Evolutionary conservation across 2,888 invertebrate species (phyloP).

Genomic region (Lampropteryx suffumata): DNA sequence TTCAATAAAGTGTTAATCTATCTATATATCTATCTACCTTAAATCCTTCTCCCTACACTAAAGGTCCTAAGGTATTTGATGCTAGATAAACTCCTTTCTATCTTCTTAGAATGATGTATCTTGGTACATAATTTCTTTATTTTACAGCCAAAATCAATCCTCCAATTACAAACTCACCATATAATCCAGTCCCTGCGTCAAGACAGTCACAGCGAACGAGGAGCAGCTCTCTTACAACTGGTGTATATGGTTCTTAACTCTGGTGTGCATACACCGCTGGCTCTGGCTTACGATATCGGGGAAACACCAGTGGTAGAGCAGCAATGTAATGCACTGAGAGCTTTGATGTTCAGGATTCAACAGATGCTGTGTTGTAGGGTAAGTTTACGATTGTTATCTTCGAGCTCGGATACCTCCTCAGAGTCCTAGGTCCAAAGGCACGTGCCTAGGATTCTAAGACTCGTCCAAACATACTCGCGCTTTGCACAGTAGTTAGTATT

Average conservation of each 20-base stretch:
- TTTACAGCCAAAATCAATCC: constrained; percentile 50
- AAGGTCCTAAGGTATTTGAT: too few species aligned
- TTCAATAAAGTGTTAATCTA: too few species aligned
- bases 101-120: too few species aligned
- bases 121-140: too few species aligned
- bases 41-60: too few species aligned
- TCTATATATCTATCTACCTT: too few species aligned
- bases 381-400: constrained; percentile 30
- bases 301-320: constrained; percentile 34
- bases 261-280: constrained; percentile 56
- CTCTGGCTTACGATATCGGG: constrained; percentile 47
- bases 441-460: too few species aligned
- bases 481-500: too few species aligned
- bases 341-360: constrained; percentile 71
- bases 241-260: constrained; percentile 62
- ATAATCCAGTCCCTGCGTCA: constrained; percentile 60
- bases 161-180: constrained; percentile 60
- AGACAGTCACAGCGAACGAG: constrained; percentile 58
- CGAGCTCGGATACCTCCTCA: too few species aligned
- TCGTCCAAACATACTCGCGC: too few species aligned
- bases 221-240: constrained; percentile 59
- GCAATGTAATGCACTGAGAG: constrained; percentile 61
- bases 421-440: too few species aligned
- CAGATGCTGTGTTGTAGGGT: constrained; percentile 68
- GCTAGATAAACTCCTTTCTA: too few species aligned